A percentile compares a stretch with the other conserved stretches of the same genome.
phyloP scores from a whole-genome alignment of 1,140 invertebrate species.

The Zaprionus ornatus region DNA sequence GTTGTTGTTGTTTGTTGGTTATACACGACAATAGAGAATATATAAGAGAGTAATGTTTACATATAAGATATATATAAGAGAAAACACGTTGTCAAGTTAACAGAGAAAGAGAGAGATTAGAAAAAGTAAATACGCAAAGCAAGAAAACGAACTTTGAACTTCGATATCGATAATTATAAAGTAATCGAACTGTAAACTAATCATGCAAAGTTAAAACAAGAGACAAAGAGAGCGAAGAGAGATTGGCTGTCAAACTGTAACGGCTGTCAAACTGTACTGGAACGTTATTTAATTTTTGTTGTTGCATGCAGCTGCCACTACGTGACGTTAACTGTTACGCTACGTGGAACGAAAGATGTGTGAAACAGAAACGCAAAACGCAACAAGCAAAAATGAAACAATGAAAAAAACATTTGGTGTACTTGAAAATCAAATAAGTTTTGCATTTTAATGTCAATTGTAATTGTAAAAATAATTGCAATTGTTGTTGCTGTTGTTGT shows the following conservation, averaged over 20 bases:
- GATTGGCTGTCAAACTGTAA: conserved; percentile 49
- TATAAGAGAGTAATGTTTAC: conserved; percentile 28
- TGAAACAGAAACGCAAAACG: conserved; percentile 57
- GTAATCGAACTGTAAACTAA: conserved; percentile 13
- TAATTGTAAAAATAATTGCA: conserved; percentile 18
- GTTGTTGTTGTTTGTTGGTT: conserved; percentile 38
- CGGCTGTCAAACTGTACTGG: conserved; percentile 52
- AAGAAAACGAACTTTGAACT: neutral
- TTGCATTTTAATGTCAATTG: conserved; percentile 65
- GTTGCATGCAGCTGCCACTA: conserved; percentile 51
- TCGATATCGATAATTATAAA: neutral
- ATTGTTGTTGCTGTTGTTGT: conserved; percentile 55
- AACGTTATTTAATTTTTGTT: neutral
- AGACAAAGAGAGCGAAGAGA: conserved; percentile 8
- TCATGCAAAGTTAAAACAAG: neutral
- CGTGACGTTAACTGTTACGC: conserved; percentile 60
- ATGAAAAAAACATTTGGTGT: conserved; percentile 37
- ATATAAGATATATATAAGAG: conserved; percentile 28
- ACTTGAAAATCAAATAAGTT: conserved; percentile 50
- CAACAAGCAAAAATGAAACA: conserved; percentile 56
- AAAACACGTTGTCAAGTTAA: conserved; percentile 3
- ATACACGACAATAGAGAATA: conserved; percentile 61
- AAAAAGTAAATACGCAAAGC: conserved; percentile 26
- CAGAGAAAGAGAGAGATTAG: neutral
- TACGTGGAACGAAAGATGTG: conserved; percentile 18